phyloP scores from a whole-genome alignment of 1,140 invertebrate genomes.

The Holotrichia oblita region DNA sequence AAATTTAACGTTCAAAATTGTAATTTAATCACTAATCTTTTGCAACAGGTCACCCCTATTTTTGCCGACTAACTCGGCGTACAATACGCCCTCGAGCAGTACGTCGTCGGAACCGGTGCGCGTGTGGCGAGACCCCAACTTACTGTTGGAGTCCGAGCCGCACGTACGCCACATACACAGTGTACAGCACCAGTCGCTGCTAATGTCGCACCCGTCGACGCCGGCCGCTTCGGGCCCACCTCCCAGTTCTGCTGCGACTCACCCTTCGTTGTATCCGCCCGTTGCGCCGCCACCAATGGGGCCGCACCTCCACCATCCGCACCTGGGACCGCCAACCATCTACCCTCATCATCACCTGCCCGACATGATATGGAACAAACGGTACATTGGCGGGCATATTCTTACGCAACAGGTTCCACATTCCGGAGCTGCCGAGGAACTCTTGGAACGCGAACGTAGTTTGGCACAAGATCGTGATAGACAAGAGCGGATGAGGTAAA shows the following conservation, averaged over 20 bases:
- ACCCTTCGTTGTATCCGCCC: constrained; percentile 53
- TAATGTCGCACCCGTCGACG: constrained; percentile 64
- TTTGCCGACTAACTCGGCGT: constrained; percentile 61
- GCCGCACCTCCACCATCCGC: constrained; percentile 54
- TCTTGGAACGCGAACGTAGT: constrained; percentile 68
- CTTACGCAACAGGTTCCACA: constrained; percentile 59
- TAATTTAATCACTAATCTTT: constrained; percentile 51
- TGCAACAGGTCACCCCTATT: constrained; percentile 67
- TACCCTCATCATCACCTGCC: constrained; percentile 60
- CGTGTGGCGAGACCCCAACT: constrained; percentile 64
- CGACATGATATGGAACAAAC: constrained; percentile 60
- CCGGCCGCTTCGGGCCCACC: constrained; percentile 55
- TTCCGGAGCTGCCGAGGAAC: constrained; percentile 64
- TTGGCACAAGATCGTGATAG: constrained; percentile 59
- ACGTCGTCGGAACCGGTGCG: constrained; percentile 55
- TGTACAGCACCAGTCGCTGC: constrained; percentile 62
- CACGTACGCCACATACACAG: constrained; percentile 65
- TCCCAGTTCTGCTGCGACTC: constrained; percentile 53
- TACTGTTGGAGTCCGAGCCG: constrained; percentile 62
- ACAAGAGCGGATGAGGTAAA: constrained; percentile 53
- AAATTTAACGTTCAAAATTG: too few relatives aligned
- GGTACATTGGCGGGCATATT: constrained; percentile 61
- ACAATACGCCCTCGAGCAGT: constrained; percentile 52
- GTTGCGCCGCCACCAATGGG: constrained; percentile 56
- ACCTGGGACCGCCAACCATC: constrained; percentile 61